Evolutionary conservation across 2,113 vertebrate genomes (phyloP), one percentile per base, ranked within the genome.

Genomic region (Nettapus auritus): DNA sequence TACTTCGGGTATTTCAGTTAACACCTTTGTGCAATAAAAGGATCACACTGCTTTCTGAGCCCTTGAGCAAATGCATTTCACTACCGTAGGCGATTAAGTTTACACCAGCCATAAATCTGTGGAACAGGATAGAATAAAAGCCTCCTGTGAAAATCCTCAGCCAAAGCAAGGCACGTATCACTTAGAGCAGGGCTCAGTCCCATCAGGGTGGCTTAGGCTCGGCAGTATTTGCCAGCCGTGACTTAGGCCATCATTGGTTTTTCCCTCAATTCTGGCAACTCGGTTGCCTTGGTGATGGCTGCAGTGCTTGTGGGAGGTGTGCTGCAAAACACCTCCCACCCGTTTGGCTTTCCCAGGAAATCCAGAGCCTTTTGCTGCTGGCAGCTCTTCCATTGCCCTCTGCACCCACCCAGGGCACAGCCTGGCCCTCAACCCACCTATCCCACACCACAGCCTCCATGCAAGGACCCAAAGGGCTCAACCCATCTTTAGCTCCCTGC

Each of bases 221-320:
- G 28, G 67, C 6, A 87, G 38, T 23, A 86, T 79, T 86, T 76
- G 67, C 34, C n/a, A 86, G 86, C 26, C 62, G n/a, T 56, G 34
- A 89, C 67, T 93, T 60, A 4, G 48, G 42, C 42, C 18, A 87
- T 60, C 6, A 1, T 26, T 62, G 28, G 38, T 69, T 93, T 86
- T 87, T 76, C 31, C 66, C 85, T 86, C 53, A 81, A 73, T 94
- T 94, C 91, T 89, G 89, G 83, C 38, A 86, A 90, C 69, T 92
- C 82, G 48, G 89, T 97, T 96, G 84, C 93, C 86, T 87, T 92
- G 86, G 93, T 87, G 91, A 94, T 94, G 81, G 91, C 73, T 93
- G 77, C 48, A 67, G 60, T 4, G 53, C 36, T 73, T 90, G 68
- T 70, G 56, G 86, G 53, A 94, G 83, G 93, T 48, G 62, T 74